Evolutionary conservation across 2,888 invertebrate species (phyloP), one percentile per base, ranked within the genome.

Genomic region (Onchidella celtica): DNA sequence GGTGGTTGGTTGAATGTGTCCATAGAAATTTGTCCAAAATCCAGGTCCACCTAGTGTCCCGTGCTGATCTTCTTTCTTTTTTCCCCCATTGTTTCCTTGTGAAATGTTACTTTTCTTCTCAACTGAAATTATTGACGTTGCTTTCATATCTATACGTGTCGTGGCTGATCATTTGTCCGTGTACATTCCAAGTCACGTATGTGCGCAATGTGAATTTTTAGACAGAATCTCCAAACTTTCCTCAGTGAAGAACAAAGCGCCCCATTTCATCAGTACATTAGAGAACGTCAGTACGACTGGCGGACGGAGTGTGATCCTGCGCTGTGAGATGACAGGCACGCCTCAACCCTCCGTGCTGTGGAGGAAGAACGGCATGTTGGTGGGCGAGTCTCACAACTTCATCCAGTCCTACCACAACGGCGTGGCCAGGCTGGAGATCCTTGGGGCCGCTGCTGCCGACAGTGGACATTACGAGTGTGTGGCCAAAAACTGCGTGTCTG

Each of bases 401-500:
- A 86, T 87, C 74, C 90, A 89, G 84, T 88, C 87, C 1, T 90
- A 86, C 73, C 79, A 77, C 24, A 87, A 88, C 34, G 85, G 86
- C 24, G 76, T 84, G 0, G 91, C 90, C 3, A 85, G 73, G 63
- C 84, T 91, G 59, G 87, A 88, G 75, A 88, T 91, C 36, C 83
- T 83, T 3, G 87, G 85, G 21, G 86, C 86, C 11, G 85, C 85
- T 65, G 70, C 75, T 34, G 86, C 88, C 61, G 90, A 91, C 80
- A 74, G 81, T 2, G 91, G 90, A 17, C 81, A 70, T 27, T 92
- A 91, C 75, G 90, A 90, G 79, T 90, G 89, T 83, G 83, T 89
- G 21, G 90, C 87, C 40, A 86, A 83, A 38, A 91, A 89, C 83
- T 69, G 81, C 3, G 83, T 86, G 21, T 89, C 90, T n/a, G 86